Evolutionary conservation across 2,113 vertebrate genomes (phyloP), one percentile per base, ranked within the genome.

Genomic region (Excalfactoria chinensis): DNA sequence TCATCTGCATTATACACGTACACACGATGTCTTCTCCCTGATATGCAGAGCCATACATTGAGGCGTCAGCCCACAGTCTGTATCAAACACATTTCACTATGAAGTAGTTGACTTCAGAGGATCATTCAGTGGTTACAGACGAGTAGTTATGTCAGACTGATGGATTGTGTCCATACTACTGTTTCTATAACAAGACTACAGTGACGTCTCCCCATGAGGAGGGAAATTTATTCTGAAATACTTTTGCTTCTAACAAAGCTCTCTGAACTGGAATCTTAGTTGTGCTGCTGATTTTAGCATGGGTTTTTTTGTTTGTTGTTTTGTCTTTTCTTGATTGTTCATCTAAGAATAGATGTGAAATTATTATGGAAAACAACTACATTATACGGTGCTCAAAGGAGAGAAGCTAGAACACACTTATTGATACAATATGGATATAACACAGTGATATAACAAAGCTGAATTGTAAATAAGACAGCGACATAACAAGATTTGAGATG

Each of bases 21-120:
- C 64, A 49, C 2, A 4, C 37, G 62, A 30, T 13, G 6, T 25
- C 32, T 68, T 78, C 35, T 9, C 73, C 40, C 62, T 35, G 1
- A 5, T 58, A 69, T 32, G 11, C 35, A n/a, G 0, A 14, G 68
- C 9, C 5, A 7, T 1, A 1, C 11, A 20, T 8, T 34, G 22
- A 30, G 13, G 26, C 7, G 63, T 30, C 1, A 4, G 49, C 6
- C 12, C 37, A 8, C 37, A 8, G 17, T 16, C 67, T 11, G 3
- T 2, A 14, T 21, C 58, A 34, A 40, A 34, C 8, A 3, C 1
- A 0, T 20, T 55, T 53, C 48, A 26, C 11, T 14, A 7, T 2
- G 14, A 56, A 37, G n/a, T 40, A 22, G 2, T 7, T 15, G 34
- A 23, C 34, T 43, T 78, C 25, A n/a, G 26, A 25, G 35, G 23